Base-by-base conservation (phyloP, 2,888 invertebrate genomes). In the Melolontha melolontha region DNA sequence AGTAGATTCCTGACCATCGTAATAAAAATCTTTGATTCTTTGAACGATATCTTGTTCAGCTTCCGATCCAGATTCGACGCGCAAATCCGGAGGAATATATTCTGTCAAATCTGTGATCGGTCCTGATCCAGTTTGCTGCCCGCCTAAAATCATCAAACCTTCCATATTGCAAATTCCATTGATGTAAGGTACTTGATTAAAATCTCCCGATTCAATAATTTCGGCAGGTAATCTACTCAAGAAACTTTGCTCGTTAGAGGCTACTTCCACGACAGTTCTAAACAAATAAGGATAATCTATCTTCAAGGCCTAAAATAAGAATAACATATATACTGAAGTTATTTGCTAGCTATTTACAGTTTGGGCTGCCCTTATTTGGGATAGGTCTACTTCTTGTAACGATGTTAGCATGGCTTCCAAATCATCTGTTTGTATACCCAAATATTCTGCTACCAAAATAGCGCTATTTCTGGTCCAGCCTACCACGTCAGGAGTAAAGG, bases 21-120 rank as follows among this genome's bases (percentile, higher is more conserved):
- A 66, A 41, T 66, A 66, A 27, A 66, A 66, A 6, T 27, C 22
- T 51, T 27, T 59, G 12, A 66, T 29, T n/a, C 5, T 66, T 27
- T 50, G 10, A 12, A 16, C 27, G 10, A 64, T 10, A 34, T 22
- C n/a, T 27, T 44, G 4, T 47, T 17, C 49, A 11, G 39, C 57
- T 27, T 57, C n/a, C 5, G 64, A 44, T 14, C 39, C 44, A 10
- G 42, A 5, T 17, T 27, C 40, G 14, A 50, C 39, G 2, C 47
- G n/a, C 17, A 63, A 10, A 42, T 57, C 57, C 27, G 12, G 12
- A 12, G 57, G 57, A 42, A 57, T 29, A 12, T 12, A 57, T 8
- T 14, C 29, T 6, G 57, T 57, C 7, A 57, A 57, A 57, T 57
- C 29, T 57, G 27, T 44, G 8, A 57, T 27, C 8, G 5, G 42